A percentile compares a stretch with the other conserved stretches of the same genome.
phyloP scores from a whole-genome alignment of 2,797 vertebrate species.

The Onychomys torridus region DNA sequence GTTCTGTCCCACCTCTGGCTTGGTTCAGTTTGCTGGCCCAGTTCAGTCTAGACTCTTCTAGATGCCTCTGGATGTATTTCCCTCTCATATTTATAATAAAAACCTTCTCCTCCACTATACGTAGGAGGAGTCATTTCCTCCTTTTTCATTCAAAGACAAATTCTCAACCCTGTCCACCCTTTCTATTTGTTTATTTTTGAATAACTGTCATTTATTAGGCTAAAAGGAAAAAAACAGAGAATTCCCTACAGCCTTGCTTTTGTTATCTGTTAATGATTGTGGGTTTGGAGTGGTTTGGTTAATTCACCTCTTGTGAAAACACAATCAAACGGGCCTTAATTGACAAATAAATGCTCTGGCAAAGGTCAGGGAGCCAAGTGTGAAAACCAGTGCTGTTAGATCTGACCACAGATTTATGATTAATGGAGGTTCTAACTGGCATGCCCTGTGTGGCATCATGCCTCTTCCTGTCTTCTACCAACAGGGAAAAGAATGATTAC shows the following conservation, averaged over 20 bases:
- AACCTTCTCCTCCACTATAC: not conserved
- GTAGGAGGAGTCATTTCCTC: not conserved
- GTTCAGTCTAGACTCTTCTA: not conserved
- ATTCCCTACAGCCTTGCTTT: slow-evolving; percentile 10
- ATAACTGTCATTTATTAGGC: not conserved
- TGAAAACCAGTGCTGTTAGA: not conserved
- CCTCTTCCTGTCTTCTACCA: not conserved
- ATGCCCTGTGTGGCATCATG: not conserved
- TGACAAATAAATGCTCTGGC: slow-evolving; percentile 17
- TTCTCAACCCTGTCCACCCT: not conserved
- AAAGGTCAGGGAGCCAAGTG: not conserved
- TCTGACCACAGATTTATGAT: not conserved
- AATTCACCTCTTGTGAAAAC: slow-evolving; percentile 50
- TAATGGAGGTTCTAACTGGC: not conserved
- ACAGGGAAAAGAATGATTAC: slow-evolving; percentile 29
- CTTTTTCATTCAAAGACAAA: not conserved
- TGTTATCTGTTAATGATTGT: not conserved
- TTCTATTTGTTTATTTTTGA: not conserved
- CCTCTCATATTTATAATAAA: not conserved
- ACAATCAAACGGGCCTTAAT: not conserved
- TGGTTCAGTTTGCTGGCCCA: not conserved
- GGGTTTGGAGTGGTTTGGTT: not conserved
- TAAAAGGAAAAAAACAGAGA: not conserved
- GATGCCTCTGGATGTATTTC: not conserved
- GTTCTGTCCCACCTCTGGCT: not conserved